Evolutionary conservation across 2,113 vertebrate species (phyloP), one percentile per base, ranked within the genome.

Genomic region (Elephas maximus): DNA sequence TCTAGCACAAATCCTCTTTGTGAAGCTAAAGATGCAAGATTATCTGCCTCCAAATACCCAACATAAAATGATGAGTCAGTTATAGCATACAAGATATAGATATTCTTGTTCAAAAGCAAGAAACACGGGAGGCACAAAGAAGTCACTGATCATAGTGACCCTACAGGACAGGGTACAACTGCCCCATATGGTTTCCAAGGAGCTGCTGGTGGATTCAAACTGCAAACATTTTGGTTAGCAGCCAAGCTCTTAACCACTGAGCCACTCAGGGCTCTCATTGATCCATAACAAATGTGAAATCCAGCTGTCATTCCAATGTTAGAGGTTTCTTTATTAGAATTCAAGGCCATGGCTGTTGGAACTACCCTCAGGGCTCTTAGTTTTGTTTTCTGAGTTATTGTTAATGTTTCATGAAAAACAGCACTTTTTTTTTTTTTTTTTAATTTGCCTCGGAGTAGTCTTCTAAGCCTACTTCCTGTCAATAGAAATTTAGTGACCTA

Each of bases 41-140:
- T 28, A 37, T 12, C 30, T 65, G 23, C 81, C 80, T 63, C 30
- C 17, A 37, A 15, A 63, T 44, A 51, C 23, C 28, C 67, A 74
- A 10, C 1, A 30, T 6, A 2, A 8, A 48, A 76, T 0, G 30
- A 53, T 14, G 41, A 4, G 53, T 6, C 53, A 12, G 3, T 14
- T 15, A 28, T 20, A 26, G 53, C 20, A 20, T 10, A 26, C 53
- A 17, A 53, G 71, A 24, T 37, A 15, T 17, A n/a, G 17, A 37
- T 23, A 24, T 30, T 65, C 57, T 30, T 17, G 7, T 60, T 65
- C 10, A 44, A 30, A 41, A 37, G 28, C 10, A 2, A 3, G 33
- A 6, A 12, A 92, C 48, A 63, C 4, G 24, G 23, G 53, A 48
- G 33, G 41, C 30, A 77, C 57, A 21, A 65, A 77, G 33, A 62